A percentile compares a stretch with the other conserved stretches of the same genome.
phyloP scores from a whole-genome alignment of 2,888 invertebrate species.

The Rutpela maculata region DNA sequence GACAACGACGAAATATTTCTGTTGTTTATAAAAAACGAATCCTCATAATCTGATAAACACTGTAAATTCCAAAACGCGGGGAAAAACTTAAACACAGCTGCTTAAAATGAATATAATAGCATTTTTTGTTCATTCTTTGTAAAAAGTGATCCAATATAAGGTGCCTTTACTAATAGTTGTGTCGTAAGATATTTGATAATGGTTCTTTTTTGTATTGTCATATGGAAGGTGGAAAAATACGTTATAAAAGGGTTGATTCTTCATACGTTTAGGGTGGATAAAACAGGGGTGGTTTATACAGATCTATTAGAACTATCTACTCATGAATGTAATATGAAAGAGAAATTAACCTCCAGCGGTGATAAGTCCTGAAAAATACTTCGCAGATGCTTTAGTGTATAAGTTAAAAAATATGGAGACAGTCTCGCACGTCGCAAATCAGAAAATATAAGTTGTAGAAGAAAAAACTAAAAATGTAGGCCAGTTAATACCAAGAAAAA shows the following conservation, averaged over 20 bases:
- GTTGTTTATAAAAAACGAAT: not conserved
- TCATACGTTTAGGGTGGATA: conserved; percentile 18
- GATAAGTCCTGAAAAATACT: conserved; percentile 5
- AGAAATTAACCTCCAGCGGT: conserved; percentile 5
- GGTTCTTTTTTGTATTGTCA: conserved; percentile 54
- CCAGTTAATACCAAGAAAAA: too few species aligned
- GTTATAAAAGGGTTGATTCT: conserved; percentile 50
- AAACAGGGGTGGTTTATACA: conserved; percentile 29
- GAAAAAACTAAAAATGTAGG: too few species aligned
- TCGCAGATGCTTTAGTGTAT: not conserved
- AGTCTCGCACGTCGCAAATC: too few species aligned
- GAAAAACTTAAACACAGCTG: conserved; percentile 16
- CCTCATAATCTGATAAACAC: not conserved
- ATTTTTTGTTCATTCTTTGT: conserved; percentile 8
- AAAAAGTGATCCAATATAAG: conserved; percentile 21
- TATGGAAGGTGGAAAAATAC: conserved; percentile 57
- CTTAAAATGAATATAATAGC: not conserved
- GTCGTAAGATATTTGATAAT: conserved; percentile 23
- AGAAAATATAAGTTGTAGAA: too few species aligned
- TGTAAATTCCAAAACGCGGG: not conserved
- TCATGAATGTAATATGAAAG: conserved; percentile 21
- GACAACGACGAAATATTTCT: too few species aligned
- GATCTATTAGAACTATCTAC: conserved; percentile 27
- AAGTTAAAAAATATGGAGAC: too few species aligned
- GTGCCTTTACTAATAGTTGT: conserved; percentile 1